Percentiles rank a stretch among this genome's conserved stretches.
Evolutionary conservation across 2,888 invertebrate genomes (phyloP).

Genomic region (Drosophila antonietae): DNA sequence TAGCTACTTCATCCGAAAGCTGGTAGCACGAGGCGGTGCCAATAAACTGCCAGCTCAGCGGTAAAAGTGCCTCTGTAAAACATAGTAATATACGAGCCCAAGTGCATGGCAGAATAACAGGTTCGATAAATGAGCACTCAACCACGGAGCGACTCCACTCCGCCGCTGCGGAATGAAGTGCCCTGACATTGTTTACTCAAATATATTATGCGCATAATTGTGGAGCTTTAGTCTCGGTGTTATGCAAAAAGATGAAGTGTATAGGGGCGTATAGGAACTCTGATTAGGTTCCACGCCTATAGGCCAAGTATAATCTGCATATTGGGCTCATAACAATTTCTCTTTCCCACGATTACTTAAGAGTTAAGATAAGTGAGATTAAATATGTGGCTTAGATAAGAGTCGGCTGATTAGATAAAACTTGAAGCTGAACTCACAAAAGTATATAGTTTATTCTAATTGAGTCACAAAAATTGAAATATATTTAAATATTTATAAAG

Average conservation of each 20-base stretch:
- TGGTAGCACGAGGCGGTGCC: constrained; percentile 17
- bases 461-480: neutral
- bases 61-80: constrained; percentile 51
- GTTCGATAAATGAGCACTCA: constrained; percentile 56
- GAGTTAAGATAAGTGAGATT: neutral
- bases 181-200: constrained; percentile 48
- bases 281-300: constrained; percentile 38
- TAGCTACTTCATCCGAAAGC: constrained; percentile 33
- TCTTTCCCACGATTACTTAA: constrained; percentile 60
- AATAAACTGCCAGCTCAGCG: constrained; percentile 39
- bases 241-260: constrained; percentile 43
- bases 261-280: constrained; percentile 55
- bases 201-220: constrained; percentile 73
- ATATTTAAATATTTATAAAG: neutral
- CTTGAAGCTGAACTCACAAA: no score
- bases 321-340: constrained; percentile 16
- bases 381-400: neutral
- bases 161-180: neutral
- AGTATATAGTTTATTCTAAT: neutral
- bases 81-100: constrained; percentile 32
- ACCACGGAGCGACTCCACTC: constrained; percentile 8
- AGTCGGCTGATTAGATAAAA: neutral
- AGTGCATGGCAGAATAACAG: constrained; percentile 60
- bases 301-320: constrained; percentile 47
- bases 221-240: constrained; percentile 45